phyloP scores from a whole-genome alignment of 2,888 invertebrate species.

The Protophormia terraenovae region DNA sequence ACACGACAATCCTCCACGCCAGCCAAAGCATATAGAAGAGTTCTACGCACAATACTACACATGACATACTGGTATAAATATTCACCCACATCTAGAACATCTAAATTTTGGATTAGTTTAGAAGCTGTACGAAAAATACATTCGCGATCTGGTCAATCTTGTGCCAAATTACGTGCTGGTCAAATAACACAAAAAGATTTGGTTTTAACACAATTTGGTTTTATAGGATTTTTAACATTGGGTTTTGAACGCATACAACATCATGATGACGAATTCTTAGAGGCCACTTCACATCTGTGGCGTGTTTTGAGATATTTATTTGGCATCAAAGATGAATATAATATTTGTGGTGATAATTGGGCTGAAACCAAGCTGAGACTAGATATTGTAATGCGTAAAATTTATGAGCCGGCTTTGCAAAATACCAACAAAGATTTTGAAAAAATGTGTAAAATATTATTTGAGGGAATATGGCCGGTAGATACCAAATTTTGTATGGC shows the following conservation, averaged over 20 bases:
- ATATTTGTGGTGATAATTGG: constrained; percentile 85
- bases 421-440: constrained; percentile 85
- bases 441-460: constrained; percentile 84
- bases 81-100: constrained; percentile 78
- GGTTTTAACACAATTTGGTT: constrained; percentile 93
- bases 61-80: constrained; percentile 88
- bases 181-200: constrained; percentile 91
- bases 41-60: constrained; percentile 90
- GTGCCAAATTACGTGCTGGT: constrained; percentile 82
- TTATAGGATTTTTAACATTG: constrained; percentile 88
- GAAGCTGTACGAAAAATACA: constrained; percentile 86
- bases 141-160: constrained; percentile 83
- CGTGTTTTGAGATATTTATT: constrained; percentile 90
- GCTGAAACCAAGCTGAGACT: constrained; percentile 84
- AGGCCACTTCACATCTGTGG: constrained; percentile 92
- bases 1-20: constrained; percentile 87
- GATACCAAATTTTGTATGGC: constrained; percentile 85
- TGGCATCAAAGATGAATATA: constrained; percentile 92
- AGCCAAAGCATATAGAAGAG: constrained; percentile 87
- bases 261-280: constrained; percentile 84
- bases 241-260: constrained; percentile 86
- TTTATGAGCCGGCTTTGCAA: constrained; percentile 85
- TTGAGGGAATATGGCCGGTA: constrained; percentile 87
- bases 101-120: constrained; percentile 87
- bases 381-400: constrained; percentile 83